Conservation (phyloP, 2,888 invertebrate genomes). For the Drosophila koepferae region DNA sequence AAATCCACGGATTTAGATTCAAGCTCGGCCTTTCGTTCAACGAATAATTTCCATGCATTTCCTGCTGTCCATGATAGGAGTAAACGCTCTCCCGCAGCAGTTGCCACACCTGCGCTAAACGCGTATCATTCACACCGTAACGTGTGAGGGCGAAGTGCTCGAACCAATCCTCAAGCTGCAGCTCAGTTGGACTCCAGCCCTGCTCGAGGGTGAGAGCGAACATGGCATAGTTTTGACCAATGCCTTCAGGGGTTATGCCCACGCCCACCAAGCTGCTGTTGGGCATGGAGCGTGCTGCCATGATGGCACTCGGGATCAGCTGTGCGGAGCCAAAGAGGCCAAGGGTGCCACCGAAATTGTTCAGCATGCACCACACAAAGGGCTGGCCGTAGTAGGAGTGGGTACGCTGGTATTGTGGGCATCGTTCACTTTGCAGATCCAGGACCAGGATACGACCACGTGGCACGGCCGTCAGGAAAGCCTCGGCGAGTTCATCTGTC, state of each 20-base stretch:
- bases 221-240: conserved; percentile 96
- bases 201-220: conserved; percentile 96
- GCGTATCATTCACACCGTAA: conserved; percentile 87
- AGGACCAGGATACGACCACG: conserved; percentile 93
- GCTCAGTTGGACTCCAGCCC: conserved; percentile 88
- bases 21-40: conserved; percentile 90
- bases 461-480: conserved; percentile 92
- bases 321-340: conserved; percentile 95
- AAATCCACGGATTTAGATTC: conserved; percentile 88
- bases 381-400: conserved; percentile 96
- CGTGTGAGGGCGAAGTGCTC: conserved; percentile 88
- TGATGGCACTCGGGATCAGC: conserved; percentile 87
- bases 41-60: conserved; percentile 91
- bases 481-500: conserved; percentile 88
- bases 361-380: conserved; percentile 98
- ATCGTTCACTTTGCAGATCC: conserved; percentile 95
- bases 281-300: conserved; percentile 85
- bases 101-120: conserved; percentile 88
- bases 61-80: conserved; percentile 88
- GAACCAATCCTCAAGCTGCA: conserved; percentile 89
- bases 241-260: conserved; percentile 97
- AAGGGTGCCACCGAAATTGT: conserved; percentile 97
- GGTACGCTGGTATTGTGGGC: conserved; percentile 91
- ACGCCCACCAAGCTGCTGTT: conserved; percentile 94
- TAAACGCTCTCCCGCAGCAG: conserved; percentile 89